Evolutionary conservation across 2,888 invertebrate genomes (phyloP), one percentile per base, ranked within the genome.

Genomic region (Oithona nana): DNA sequence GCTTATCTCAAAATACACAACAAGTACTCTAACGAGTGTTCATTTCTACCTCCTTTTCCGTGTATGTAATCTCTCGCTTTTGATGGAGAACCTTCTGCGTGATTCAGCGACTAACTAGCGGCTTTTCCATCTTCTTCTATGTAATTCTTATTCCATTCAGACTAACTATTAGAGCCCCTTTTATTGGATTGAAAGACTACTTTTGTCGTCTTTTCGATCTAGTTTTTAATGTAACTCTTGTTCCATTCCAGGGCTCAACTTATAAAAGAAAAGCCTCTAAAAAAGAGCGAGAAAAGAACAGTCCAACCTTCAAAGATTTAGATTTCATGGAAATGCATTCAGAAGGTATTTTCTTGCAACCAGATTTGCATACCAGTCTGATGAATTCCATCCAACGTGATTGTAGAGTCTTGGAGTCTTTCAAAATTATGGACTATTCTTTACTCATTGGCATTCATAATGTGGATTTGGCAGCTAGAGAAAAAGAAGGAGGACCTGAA

Each of bases 371-470:
- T 63, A 70, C 69, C 31, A 72, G 72, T 3, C 66, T 75, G 2
- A 68, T 73, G 50, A 71, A 72, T 61, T 74, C 74, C 3, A 68
- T 75, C 28, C 68, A 71, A 65, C 66, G 74, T 50, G 75, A 75
- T 66, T 74, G 73, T 67, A 66, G 72, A 74, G 76, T 78, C 4
- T 68, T 78, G 64, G 75, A 77, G 67, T 75, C 75, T 66, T 78
- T 77, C 68, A 75, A 76, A 66, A 78, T 79, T 63, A 78, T 79
- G 78, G 78, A 78, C 68, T 78, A 76, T 71, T 76, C 76, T 67
- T 69, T 78, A 59, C 68, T 78, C 58, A 68, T 79, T 26, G 77
- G 76, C 8, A 71, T 79, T 57, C 76, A 78, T 67, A 76, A 76
- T 67, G 67, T 77, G 26, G 77, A 78, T 65, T 65, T 67, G 48